Conservation (phyloP, 2,113 vertebrate genomes). For the Phylloscopus trochilus region DNA sequence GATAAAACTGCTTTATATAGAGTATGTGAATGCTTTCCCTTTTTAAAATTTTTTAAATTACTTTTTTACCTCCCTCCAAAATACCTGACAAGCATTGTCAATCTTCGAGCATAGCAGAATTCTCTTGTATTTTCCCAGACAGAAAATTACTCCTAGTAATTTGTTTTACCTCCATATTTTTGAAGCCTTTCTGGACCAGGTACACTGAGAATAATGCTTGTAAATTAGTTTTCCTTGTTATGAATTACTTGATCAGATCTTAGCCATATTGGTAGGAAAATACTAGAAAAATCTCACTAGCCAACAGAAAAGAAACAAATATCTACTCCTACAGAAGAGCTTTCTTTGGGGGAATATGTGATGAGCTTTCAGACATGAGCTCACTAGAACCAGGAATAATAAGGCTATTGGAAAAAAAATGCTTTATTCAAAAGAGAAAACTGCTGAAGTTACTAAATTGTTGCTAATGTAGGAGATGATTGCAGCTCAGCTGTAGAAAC, state of each 20-base stretch:
- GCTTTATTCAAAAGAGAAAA: not conserved
- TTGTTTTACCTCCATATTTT: not conserved
- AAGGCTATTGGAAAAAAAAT: not conserved
- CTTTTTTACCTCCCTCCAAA: not conserved
- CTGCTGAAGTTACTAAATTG: not conserved
- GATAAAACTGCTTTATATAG: not conserved
- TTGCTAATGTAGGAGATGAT: not conserved
- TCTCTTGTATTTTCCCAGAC: not conserved
- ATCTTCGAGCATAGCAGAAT: not conserved
- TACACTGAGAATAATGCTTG: not conserved
- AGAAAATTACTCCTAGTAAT: not conserved
- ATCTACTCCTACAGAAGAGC: not conserved
- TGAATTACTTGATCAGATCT: not conserved
- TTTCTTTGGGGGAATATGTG: not conserved
- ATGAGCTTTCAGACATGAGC: not conserved
- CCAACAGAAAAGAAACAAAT: not conserved
- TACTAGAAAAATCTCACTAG: not conserved
- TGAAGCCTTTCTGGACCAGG: not conserved
- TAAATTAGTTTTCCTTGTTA: not conserved
- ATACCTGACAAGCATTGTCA: not conserved
- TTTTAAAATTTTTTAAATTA: not conserved
- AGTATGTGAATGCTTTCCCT: not conserved
- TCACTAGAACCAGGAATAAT: not conserved
- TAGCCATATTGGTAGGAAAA: not conserved
- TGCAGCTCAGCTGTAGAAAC: not conserved